Conservation (phyloP, 1,140 invertebrate genomes). For the Lanistes nyassanus region DNA sequence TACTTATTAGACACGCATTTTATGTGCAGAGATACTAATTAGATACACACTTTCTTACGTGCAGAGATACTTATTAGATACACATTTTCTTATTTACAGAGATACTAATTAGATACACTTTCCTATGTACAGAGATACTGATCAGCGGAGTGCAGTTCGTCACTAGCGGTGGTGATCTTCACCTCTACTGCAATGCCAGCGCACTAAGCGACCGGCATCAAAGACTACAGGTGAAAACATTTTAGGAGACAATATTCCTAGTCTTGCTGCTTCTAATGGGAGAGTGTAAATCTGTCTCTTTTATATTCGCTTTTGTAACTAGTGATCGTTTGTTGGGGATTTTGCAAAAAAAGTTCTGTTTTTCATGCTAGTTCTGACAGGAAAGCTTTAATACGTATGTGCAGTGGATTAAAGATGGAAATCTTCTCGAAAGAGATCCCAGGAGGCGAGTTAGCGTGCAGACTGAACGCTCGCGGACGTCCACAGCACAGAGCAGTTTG, state of each 20-base stretch:
- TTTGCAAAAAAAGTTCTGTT: too few species aligned
- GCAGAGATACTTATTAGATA: too few species aligned
- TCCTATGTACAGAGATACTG: background rate
- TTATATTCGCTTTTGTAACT: too few species aligned
- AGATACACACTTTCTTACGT: background rate
- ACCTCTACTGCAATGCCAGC: slow-evolving; percentile 14
- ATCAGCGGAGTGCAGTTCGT: slow-evolving; percentile 23
- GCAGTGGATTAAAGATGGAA: slow-evolving; percentile 23
- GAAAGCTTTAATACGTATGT: background rate
- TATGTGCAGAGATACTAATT: too few species aligned
- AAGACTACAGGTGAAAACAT: background rate
- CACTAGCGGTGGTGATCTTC: background rate
- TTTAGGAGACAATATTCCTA: too few species aligned
- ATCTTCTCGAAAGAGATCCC: background rate
- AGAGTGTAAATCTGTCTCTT: too few species aligned
- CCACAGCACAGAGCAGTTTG: background rate
- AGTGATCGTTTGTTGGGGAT: too few species aligned
- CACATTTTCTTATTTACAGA: too few species aligned
- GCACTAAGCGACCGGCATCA: slow-evolving; percentile 14
- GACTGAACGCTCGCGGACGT: background rate
- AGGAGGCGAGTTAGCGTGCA: slow-evolving; percentile 15
- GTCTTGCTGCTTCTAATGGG: too few species aligned
- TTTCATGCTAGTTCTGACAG: too few species aligned
- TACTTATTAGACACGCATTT: too few species aligned
- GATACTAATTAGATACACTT: too few species aligned